Evolutionary conservation across 2,797 vertebrate species (phyloP).

Genomic region (Cygnus olor): DNA sequence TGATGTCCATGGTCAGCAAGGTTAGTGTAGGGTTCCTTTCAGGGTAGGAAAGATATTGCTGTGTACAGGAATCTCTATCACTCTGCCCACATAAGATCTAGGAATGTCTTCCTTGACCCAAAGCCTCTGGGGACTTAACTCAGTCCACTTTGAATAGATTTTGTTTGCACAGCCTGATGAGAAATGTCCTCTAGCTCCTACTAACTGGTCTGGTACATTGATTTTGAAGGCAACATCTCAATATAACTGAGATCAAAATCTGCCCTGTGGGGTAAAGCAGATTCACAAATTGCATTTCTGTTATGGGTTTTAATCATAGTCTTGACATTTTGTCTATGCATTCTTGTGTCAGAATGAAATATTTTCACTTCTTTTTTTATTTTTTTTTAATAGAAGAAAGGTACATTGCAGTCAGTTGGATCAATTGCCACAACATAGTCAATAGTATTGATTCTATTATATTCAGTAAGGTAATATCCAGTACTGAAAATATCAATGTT

Average conservation of each 20-base stretch:
- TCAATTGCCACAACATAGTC: neutral
- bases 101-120: neutral
- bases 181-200: neutral
- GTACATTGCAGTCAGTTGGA: neutral
- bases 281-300: neutral
- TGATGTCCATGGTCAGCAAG: neutral
- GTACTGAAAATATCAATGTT: neutral
- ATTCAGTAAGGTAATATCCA: neutral
- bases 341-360: neutral
- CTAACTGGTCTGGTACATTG: neutral
- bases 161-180: neutral
- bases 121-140: neutral
- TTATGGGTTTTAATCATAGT: neutral
- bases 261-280: neutral
- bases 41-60: neutral
- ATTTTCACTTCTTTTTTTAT: neutral
- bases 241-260: neutral
- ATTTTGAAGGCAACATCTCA: neutral
- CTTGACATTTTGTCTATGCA: neutral
- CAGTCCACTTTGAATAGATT: neutral
- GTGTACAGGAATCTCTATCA: rapidly evolving
- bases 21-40: neutral
- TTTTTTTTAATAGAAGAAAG: neutral
- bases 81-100: rapidly evolving
- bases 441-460: neutral